These are phyloP conservation scores for Bos javanicus DNA, from an alignment of 2,113 vertebrate genomes.

Conservation along the genomic window DNA sequence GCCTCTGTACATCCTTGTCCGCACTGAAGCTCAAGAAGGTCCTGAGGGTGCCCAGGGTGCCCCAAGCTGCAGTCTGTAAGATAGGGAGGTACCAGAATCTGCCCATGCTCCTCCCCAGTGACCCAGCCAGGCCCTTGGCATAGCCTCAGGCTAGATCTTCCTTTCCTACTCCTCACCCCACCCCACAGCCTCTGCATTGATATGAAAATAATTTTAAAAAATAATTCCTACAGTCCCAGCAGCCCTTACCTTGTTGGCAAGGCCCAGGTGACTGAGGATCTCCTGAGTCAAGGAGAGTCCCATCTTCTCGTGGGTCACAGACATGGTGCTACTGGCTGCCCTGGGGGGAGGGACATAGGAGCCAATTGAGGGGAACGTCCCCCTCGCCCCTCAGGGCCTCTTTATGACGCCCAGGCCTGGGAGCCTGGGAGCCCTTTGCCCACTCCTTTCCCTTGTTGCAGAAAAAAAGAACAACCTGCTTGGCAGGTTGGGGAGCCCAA, in stretches of 20 bases:
- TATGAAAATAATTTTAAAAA: background rate
- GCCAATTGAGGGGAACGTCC: background rate
- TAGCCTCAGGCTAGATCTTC: background rate
- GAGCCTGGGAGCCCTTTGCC: background rate
- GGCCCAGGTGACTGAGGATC: slow-evolving; percentile 69
- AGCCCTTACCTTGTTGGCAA: slow-evolving; percentile 67
- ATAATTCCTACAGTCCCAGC: background rate
- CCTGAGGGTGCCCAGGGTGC: slow-evolving; percentile 74
- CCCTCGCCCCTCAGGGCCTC: background rate
- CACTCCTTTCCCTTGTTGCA: background rate
- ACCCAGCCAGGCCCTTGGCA: background rate
- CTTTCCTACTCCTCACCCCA: background rate
- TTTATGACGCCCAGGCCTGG: background rate
- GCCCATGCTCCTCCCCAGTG: rapidly evolving
- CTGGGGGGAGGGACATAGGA: background rate
- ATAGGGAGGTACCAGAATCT: background rate
- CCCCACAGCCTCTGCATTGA: background rate
- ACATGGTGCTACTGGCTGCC: background rate
- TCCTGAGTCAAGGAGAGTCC: slow-evolving; percentile 53
- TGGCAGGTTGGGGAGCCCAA: background rate
- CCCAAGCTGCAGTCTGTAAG: slow-evolving; percentile 72
- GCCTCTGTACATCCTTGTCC: slow-evolving; percentile 66
- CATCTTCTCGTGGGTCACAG: background rate
- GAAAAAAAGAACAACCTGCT: background rate
- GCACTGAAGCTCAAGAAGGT: slow-evolving; percentile 71